Percentiles rank a stretch among this genome's conserved stretches.
Conservation (phyloP, 2,888 invertebrate species). For the Acanthosepion esculentum region DNA sequence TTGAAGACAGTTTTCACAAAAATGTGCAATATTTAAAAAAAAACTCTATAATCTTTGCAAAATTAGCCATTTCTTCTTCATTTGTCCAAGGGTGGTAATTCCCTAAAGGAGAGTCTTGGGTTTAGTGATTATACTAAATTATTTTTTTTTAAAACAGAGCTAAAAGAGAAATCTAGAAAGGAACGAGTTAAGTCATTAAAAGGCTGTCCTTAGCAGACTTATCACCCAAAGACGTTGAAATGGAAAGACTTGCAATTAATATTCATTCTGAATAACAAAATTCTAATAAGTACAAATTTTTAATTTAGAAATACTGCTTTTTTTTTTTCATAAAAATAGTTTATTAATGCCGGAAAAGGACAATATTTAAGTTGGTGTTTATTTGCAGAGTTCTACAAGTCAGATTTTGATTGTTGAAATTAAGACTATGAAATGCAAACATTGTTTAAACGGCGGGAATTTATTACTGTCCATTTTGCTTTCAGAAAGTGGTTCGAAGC, state of each 20-base stretch:
- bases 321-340: not conserved
- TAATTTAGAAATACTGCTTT: not conserved
- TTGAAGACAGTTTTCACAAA: not conserved
- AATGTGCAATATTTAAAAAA: not conserved
- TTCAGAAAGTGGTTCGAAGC: too few relatives aligned
- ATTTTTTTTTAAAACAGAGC: too few relatives aligned
- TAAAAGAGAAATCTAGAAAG: not conserved
- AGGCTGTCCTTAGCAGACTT: not conserved
- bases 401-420: not conserved
- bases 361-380: not conserved
- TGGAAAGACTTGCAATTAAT: not conserved
- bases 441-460: too few relatives aligned
- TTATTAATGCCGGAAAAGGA: not conserved
- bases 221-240: not conserved
- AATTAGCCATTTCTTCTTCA: not conserved
- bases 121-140: not conserved
- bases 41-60: too few relatives aligned
- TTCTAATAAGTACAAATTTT: not conserved
- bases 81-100: not conserved
- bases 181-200: not conserved
- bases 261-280: conserved; percentile 2
- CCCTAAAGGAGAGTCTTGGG: not conserved
- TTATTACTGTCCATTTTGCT: too few relatives aligned
- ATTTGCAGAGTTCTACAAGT: not conserved
- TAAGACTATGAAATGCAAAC: not conserved